phyloP scores from a whole-genome alignment of 2,797 vertebrate species.

The Halcyon leucocephala region DNA sequence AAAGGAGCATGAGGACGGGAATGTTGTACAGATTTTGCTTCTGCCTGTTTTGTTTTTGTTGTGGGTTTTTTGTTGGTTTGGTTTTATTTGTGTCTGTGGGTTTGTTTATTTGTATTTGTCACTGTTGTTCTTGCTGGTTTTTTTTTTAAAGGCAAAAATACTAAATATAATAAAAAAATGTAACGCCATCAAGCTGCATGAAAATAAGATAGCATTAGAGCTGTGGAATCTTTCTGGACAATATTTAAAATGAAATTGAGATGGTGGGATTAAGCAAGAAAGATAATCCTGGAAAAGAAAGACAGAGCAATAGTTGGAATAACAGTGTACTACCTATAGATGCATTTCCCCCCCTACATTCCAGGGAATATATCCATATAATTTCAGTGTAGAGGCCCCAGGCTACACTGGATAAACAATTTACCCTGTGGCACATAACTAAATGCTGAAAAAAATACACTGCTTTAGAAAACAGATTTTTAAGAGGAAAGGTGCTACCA shows the following conservation, averaged over 20 bases:
- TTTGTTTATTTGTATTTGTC: too few species aligned
- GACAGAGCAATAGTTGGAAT: not conserved
- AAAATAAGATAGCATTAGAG: not conserved
- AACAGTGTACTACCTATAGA: not conserved
- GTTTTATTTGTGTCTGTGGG: too few species aligned
- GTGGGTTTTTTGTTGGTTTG: too few species aligned
- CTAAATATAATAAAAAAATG: not conserved
- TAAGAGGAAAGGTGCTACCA: not conserved
- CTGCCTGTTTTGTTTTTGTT: not conserved
- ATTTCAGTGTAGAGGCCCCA: not conserved
- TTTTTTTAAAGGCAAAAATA: not conserved
- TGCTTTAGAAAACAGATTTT: not conserved
- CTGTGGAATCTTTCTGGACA: not conserved
- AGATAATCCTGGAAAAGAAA: not conserved
- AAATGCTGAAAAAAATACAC: not conserved
- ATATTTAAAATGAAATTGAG: conserved; percentile 13
- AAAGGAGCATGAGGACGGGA: not conserved
- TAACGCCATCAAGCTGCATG: not conserved
- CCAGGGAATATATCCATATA: not conserved
- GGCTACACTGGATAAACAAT: conserved; percentile 5
- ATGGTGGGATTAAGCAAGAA: conserved; percentile 2
- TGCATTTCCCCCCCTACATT: not conserved
- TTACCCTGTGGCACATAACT: not conserved
- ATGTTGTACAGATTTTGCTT: not conserved
- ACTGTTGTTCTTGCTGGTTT: too few species aligned